Evolutionary conservation across 2,888 invertebrate genomes (phyloP).

Genomic region (Cantharis rufa): DNA sequence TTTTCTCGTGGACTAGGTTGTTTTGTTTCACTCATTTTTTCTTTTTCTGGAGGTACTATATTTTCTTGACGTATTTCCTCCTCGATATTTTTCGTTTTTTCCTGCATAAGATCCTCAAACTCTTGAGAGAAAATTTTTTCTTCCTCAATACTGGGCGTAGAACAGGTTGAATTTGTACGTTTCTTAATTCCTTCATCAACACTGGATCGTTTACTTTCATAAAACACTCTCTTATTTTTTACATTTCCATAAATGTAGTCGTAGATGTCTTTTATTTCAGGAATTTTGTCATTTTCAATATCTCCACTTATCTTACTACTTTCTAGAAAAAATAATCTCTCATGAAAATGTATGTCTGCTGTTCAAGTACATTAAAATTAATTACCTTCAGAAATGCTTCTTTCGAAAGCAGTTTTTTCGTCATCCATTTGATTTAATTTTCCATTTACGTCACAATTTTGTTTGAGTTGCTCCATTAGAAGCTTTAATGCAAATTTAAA

Average conservation of each 20-base stretch:
- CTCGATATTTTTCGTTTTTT: background rate
- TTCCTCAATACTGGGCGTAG: background rate
- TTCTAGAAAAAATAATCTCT: background rate
- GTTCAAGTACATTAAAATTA: background rate
- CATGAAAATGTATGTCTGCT: background rate
- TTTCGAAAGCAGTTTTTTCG: background rate
- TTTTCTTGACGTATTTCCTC: background rate
- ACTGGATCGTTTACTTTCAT: slow-evolving; percentile 7
- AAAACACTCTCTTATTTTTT: slow-evolving; percentile 16
- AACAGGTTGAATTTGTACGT: background rate
- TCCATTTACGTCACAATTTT: background rate
- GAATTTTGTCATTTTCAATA: background rate
- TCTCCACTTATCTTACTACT: background rate
- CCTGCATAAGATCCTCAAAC: background rate
- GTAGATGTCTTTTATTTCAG: slow-evolving; percentile 24
- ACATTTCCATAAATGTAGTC: slow-evolving; percentile 23
- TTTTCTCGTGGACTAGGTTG: background rate
- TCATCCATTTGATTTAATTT: background rate
- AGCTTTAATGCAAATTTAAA: background rate
- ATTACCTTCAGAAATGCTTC: background rate
- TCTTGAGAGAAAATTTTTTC: background rate
- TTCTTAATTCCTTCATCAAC: background rate
- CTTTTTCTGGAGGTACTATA: background rate
- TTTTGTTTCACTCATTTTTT: no score
- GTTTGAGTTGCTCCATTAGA: background rate